phyloP scores from a whole-genome alignment of 1,140 invertebrate genomes.

The Nebria ingens region DNA sequence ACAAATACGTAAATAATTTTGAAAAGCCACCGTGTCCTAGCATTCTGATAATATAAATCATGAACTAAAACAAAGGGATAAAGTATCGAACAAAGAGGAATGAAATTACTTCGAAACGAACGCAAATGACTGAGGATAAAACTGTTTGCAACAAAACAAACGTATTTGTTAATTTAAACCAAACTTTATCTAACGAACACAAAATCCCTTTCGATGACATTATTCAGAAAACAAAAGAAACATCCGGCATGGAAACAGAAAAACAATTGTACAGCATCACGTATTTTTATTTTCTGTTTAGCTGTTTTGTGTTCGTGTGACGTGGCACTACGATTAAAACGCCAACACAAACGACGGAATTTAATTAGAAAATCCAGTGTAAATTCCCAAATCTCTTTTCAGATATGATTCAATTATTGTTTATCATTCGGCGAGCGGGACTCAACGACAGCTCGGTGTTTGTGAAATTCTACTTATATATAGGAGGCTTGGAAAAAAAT shows the following conservation, averaged over 20 bases:
- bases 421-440: background rate
- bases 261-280: conserved; percentile 1
- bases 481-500: background rate
- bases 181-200: conserved; percentile 8
- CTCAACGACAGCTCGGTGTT: too few species aligned
- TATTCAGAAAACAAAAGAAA: conserved; percentile 7
- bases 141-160: background rate
- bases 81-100: too few species aligned
- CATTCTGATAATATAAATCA: too few species aligned
- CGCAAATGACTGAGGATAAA: background rate
- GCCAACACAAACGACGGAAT: conserved; percentile 1
- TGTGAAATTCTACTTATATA: too few species aligned
- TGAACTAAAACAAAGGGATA: too few species aligned
- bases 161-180: conserved; percentile 5
- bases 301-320: background rate
- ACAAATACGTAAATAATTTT: too few species aligned
- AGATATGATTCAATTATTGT: conserved; percentile 9
- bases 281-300: too few species aligned
- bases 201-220: conserved; percentile 3
- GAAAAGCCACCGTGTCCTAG: too few species aligned
- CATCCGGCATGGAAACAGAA: background rate
- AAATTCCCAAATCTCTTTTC: background rate
- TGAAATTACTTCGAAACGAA: too few species aligned
- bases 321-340: conserved; percentile 1
- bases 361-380: conserved; percentile 8